phyloP scores from a whole-genome alignment of 2,113 vertebrate species.

The Macrotis lagotis region DNA sequence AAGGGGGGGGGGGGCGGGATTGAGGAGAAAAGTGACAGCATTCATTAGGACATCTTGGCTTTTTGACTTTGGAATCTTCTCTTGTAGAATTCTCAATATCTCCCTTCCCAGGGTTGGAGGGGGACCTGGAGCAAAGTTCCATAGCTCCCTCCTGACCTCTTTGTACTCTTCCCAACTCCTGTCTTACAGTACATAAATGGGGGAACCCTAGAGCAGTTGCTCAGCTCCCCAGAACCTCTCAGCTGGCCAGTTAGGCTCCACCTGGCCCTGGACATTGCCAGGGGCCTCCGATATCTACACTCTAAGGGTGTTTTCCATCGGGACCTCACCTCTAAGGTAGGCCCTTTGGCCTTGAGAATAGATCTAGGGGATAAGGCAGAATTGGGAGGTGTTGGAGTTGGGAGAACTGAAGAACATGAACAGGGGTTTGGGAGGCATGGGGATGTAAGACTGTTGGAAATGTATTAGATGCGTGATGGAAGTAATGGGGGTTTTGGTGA shows the following conservation, averaged over 20 bases:
- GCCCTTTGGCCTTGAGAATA: not conserved
- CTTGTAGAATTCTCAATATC: not conserved
- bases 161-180: not conserved
- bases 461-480: not conserved
- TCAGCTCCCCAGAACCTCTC: constrained; percentile 91
- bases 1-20: too few species aligned
- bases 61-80: not conserved
- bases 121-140: not conserved
- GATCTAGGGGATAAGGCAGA: not conserved
- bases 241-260: constrained; percentile 89
- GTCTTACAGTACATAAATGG: constrained; percentile 92
- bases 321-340: constrained; percentile 95
- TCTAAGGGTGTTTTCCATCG: constrained; percentile 95
- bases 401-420: not conserved
- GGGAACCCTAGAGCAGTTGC: constrained; percentile 95
- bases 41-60: not conserved
- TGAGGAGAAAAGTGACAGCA: not conserved
- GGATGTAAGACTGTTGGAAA: accelerated
- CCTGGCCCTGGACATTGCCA: constrained; percentile 92
- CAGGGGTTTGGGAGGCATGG: not conserved
- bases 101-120: not conserved
- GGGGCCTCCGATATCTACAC: constrained; percentile 93
- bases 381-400: not conserved
- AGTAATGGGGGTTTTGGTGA: not conserved
- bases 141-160: constrained; percentile 23